Conservation (phyloP, 1,140 invertebrate genomes). For the Bacillus rossius region DNA sequence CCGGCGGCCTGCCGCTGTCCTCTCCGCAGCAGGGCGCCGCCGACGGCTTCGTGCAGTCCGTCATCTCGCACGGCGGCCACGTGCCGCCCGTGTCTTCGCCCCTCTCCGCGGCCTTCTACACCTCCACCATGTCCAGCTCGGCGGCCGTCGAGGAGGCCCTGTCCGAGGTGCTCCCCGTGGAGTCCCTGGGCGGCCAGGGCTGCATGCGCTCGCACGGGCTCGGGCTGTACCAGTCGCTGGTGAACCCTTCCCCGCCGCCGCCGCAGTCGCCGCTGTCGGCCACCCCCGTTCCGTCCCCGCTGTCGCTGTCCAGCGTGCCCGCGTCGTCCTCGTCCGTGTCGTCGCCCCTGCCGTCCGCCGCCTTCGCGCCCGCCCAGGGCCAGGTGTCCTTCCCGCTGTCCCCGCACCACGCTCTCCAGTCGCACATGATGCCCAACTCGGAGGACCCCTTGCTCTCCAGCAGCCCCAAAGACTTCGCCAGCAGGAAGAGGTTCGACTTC, state of each 20-base stretch:
- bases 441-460: conserved; percentile 77
- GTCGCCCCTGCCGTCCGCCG: conserved; percentile 47
- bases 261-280: conserved; percentile 53
- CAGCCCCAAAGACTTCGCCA: conserved; percentile 69
- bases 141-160: conserved; percentile 77
- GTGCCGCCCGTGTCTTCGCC: conserved; percentile 61
- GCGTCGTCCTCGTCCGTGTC: conserved; percentile 44
- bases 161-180: conserved; percentile 71
- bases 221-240: background rate
- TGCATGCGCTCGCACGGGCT: background rate
- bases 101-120: conserved; percentile 73
- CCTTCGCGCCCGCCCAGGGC: conserved; percentile 36
- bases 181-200: conserved; percentile 29
- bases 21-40: conserved; percentile 42
- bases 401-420: conserved; percentile 52
- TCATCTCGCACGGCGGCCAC: conserved; percentile 34
- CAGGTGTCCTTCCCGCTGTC: conserved; percentile 43
- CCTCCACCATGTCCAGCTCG: conserved; percentile 78
- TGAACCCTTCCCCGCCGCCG: conserved; percentile 57
- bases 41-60: conserved; percentile 26
- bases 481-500: conserved; percentile 56
- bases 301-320: conserved; percentile 45
- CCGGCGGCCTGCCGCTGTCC: conserved; percentile 35
- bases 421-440: conserved; percentile 78
- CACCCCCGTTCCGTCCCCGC: conserved; percentile 53